These are phyloP conservation scores for Liodrosophila aerea DNA, from an alignment of 2,888 invertebrate genomes.

Conservation along the genomic window DNA sequence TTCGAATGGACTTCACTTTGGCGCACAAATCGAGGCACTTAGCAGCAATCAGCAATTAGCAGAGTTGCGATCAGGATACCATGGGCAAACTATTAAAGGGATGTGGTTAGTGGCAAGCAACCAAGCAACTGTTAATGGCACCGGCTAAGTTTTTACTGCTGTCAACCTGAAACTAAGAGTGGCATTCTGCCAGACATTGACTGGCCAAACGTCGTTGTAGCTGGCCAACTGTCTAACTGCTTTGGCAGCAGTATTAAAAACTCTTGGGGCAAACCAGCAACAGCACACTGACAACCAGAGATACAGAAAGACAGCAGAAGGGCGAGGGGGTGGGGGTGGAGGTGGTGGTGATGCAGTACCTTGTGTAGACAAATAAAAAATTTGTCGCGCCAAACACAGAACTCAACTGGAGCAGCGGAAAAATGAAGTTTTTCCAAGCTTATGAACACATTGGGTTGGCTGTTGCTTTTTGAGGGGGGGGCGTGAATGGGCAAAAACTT, in stretches of 20 bases:
- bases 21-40: constrained; percentile 69
- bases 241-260: constrained; percentile 43
- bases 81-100: constrained; percentile 33
- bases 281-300: constrained; percentile 12
- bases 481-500: constrained; percentile 62
- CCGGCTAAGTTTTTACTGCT: constrained; percentile 17
- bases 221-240: background rate
- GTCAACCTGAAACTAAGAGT: constrained; percentile 11
- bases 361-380: constrained; percentile 36
- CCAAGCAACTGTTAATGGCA: constrained; percentile 55
- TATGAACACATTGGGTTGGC: constrained; percentile 7
- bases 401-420: constrained; percentile 63
- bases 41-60: constrained; percentile 65
- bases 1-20: constrained; percentile 35
- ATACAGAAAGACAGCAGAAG: background rate
- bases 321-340: background rate
- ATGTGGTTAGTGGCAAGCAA: constrained; percentile 24
- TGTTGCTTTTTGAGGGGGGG: background rate
- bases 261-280: constrained; percentile 14
- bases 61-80: constrained; percentile 30
- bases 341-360: constrained; percentile 1
- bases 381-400: constrained; percentile 53
- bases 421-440: constrained; percentile 68
- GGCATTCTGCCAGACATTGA: constrained; percentile 13
- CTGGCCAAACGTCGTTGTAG: constrained; percentile 24